Evolutionary conservation across 1,140 invertebrate species (phyloP), one percentile per base, ranked within the genome.

Genomic region (Drosophila sulfurigaster): DNA sequence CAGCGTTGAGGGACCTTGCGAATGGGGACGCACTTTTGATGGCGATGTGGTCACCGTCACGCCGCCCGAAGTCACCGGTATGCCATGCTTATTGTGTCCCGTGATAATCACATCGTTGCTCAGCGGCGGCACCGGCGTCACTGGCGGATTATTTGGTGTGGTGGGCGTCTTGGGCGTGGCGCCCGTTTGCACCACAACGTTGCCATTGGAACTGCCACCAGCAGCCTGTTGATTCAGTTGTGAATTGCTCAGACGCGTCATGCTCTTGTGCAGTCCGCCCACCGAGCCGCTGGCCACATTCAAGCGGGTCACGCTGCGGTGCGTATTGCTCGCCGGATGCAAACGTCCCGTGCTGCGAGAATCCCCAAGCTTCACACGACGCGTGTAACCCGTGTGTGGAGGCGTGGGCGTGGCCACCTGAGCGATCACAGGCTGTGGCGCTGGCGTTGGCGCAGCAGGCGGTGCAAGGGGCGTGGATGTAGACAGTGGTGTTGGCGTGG

Each of bases 221-320:
- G 7, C 35, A 10, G 91, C 86, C 28, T 91, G 87, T 46, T 92
- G 91, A 82, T 94, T 94, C 64, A 96, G 95, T 83, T 96, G 95
- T 57, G 95, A 96, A 6, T 95, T 96, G 70, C 95, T 96, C 45
- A 96, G 92, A 43, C 96, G 94, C n/a, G 96, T 96, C 96, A 96
- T 96, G 87, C 96, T 96, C 88, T 96, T 96, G 88, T 96, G 96
- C 1, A 96, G 93, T n/a, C 96, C 96, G 7, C 95, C 95, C 13
- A 96, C 95, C 4, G 96, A 96, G 15, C 96, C 95, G 41, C 94
- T 94, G 57, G 94, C 95, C 76, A 96, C 94, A 92, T 96, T 96
- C 5, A 96, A 93, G 13, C 95, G 93, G 0, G 96, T 96, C 95
- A 96, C 96, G 90, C 95, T 96, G 35, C 96, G 92, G 82, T 96